Conservation (phyloP, 2,888 invertebrate genomes). For the Pogonocherus hispidulus region DNA sequence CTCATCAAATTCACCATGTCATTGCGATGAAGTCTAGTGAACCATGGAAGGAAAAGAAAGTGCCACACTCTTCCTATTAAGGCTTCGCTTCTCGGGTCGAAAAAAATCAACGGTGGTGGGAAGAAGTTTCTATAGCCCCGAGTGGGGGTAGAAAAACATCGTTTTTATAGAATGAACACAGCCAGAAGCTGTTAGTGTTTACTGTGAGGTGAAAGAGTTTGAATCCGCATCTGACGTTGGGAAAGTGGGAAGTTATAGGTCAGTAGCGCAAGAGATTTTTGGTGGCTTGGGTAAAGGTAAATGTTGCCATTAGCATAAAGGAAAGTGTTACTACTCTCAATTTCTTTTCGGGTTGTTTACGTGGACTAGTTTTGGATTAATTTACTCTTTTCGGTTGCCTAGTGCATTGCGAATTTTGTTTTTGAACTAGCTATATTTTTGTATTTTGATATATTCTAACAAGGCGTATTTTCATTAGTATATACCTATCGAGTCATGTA, state of each 20-base stretch:
- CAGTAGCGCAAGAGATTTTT: conserved; percentile 13
- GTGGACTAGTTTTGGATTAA: neutral
- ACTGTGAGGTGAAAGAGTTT: conserved; percentile 21
- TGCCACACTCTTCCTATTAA: conserved; percentile 30
- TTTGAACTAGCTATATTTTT: no score
- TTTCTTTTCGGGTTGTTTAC: neutral
- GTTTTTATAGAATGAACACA: conserved; percentile 26
- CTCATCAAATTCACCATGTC: conserved; percentile 14
- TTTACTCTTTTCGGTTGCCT: no score
- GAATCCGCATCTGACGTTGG: conserved; percentile 3
- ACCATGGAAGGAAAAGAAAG: conserved; percentile 31
- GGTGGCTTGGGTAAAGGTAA: conserved; percentile 1
- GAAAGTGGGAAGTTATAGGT: conserved; percentile 31
- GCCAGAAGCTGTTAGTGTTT: conserved; percentile 2
- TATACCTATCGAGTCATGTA: no score
- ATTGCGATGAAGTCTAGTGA: neutral
- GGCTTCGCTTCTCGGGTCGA: conserved; percentile 6
- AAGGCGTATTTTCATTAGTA: no score
- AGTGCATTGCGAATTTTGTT: no score
- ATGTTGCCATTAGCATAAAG: neutral
- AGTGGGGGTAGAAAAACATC: conserved; percentile 22
- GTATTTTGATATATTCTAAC: no score
- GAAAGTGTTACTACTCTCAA: neutral
- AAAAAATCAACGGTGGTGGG: conserved; percentile 23
- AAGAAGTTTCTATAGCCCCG: conserved; percentile 7